Conservation (phyloP, 2,888 invertebrate genomes). For the Acleris sparsana region DNA sequence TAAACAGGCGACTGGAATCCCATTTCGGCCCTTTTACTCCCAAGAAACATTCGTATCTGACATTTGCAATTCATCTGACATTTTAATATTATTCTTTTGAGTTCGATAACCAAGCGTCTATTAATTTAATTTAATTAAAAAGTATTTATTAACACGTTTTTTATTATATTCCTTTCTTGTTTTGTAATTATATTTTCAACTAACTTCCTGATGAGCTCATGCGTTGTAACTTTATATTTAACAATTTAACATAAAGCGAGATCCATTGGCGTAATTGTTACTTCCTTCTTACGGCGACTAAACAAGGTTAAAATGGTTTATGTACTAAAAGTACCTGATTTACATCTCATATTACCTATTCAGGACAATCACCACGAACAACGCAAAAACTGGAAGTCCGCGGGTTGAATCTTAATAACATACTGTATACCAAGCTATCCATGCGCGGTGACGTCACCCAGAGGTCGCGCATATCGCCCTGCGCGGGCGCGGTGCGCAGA, state of each 20-base stretch:
- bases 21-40: too few relatives aligned
- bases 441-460: conserved; percentile 72
- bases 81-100: too few relatives aligned
- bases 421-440: conserved; percentile 55
- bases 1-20: too few relatives aligned
- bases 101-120: too few relatives aligned
- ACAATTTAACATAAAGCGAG: not conserved
- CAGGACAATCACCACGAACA: conserved; percentile 49
- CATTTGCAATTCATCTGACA: too few relatives aligned
- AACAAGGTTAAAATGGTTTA: conserved; percentile 62
- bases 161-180: too few relatives aligned
- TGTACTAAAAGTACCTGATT: conserved; percentile 35
- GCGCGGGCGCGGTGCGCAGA: conserved; percentile 52
- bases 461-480: conserved; percentile 71
- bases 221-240: too few relatives aligned
- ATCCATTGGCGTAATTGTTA: conserved; percentile 8
- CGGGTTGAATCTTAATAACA: conserved; percentile 68
- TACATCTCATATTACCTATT: conserved; percentile 45
- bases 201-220: too few relatives aligned
- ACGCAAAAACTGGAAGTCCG: conserved; percentile 67
- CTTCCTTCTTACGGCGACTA: conserved; percentile 8
- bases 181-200: too few relatives aligned
- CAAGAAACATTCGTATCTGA: too few relatives aligned
- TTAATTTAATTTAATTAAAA: too few relatives aligned
- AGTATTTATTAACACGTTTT: too few relatives aligned